Percentiles rank a stretch among this genome's conserved stretches.
Evolutionary conservation across 2,797 vertebrate genomes (phyloP).

Genomic region (Prunella strophiata): DNA sequence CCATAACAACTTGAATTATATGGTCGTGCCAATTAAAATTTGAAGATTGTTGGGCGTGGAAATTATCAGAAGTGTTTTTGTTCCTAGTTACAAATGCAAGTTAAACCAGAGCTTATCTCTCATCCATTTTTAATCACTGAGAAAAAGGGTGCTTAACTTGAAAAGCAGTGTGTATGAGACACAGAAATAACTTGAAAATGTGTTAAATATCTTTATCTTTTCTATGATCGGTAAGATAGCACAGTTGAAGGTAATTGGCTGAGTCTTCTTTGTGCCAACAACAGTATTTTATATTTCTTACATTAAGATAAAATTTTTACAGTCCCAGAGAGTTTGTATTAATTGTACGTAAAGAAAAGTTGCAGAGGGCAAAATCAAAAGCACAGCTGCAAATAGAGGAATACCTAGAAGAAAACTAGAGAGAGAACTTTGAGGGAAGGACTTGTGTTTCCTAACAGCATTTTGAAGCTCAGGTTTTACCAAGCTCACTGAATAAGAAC

Average conservation of each 20-base stretch:
- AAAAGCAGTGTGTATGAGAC: not conserved
- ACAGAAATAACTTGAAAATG: not conserved
- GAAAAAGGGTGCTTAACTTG: not conserved
- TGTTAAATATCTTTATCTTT: not conserved
- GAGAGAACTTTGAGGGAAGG: not conserved
- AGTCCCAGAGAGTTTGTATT: not conserved
- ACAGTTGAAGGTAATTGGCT: not conserved
- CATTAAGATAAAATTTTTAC: not conserved
- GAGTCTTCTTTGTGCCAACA: not conserved
- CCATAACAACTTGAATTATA: not conserved
- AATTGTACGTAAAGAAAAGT: not conserved
- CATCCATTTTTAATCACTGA: not conserved
- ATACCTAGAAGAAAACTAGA: not conserved
- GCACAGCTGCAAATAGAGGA: not conserved
- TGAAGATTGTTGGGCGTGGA: not conserved
- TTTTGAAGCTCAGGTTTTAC: not conserved
- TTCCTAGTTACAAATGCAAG: not conserved
- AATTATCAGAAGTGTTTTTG: not conserved
- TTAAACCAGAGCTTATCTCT: not conserved
- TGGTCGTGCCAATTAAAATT: not conserved
- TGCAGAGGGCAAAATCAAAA: not conserved
- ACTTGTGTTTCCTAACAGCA: not conserved
- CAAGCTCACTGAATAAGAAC: not conserved
- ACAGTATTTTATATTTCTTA: not conserved
- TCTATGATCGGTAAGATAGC: not conserved